phyloP scores from a whole-genome alignment of 2,113 vertebrate species.

The Hydrochoerus hydrochaeris region DNA sequence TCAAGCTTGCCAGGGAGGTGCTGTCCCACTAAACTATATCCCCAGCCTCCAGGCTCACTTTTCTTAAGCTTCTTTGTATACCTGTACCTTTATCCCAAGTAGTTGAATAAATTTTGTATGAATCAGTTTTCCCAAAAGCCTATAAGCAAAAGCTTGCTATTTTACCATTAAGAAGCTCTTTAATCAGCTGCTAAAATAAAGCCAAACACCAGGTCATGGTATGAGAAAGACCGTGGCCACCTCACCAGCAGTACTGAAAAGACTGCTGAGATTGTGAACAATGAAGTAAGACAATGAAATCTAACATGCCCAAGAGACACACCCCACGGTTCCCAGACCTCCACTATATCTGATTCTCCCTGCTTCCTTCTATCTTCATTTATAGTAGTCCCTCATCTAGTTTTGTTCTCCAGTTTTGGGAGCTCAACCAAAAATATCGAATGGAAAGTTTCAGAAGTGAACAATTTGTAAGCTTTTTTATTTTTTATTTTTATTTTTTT shows the following conservation, averaged over 20 bases:
- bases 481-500: background rate
- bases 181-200: slow-evolving; percentile 25
- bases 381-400: background rate
- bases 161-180: slow-evolving; percentile 15
- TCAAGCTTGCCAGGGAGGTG: too few relatives aligned
- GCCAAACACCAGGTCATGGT: background rate
- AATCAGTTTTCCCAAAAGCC: slow-evolving; percentile 48
- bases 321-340: background rate
- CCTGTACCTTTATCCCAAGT: background rate
- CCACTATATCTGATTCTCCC: background rate
- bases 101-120: background rate
- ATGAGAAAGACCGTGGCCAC: background rate
- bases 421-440: background rate
- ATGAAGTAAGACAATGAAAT: slow-evolving; percentile 32
- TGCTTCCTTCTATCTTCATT: background rate
- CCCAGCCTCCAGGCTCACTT: too few relatives aligned
- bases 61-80: background rate
- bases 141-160: slow-evolving; percentile 31
- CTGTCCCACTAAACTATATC: too few relatives aligned
- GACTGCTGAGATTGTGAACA: background rate
- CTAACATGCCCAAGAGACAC: background rate
- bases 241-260: background rate
- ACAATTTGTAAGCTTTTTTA: background rate
- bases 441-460: background rate
- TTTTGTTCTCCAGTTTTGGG: background rate